Evolutionary conservation across 2,888 invertebrate genomes (phyloP).

Genomic region (Biston betularia): DNA sequence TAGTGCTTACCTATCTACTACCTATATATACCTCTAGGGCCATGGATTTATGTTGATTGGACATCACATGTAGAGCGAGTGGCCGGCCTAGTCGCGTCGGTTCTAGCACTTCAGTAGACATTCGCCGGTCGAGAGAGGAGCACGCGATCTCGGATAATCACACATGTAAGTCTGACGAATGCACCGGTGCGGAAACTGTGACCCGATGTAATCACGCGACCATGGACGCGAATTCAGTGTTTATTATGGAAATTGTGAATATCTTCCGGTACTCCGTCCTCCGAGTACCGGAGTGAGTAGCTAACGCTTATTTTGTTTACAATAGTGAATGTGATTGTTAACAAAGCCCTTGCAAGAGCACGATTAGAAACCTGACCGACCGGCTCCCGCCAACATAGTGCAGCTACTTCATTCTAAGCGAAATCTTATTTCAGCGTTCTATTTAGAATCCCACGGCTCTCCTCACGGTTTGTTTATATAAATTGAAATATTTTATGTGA

Average conservation of each 20-base stretch:
- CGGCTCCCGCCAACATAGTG: conserved; percentile 12
- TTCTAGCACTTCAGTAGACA: conserved; percentile 55
- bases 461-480: background rate
- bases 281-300: background rate
- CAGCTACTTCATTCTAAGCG: conserved; percentile 15
- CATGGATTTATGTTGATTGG: conserved; percentile 10
- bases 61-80: conserved; percentile 36
- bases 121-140: conserved; percentile 51
- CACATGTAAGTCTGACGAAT: conserved; percentile 58
- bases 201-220: conserved; percentile 39
- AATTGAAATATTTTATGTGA: background rate
- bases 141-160: conserved; percentile 48
- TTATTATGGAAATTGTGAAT: conserved; percentile 29
- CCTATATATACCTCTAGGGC: conserved; percentile 6
- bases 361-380: conserved; percentile 25
- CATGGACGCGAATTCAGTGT: conserved; percentile 35
- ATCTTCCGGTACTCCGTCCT: conserved; percentile 7
- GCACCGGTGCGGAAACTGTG: conserved; percentile 48
- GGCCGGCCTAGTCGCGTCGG: conserved; percentile 35
- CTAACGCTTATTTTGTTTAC: conserved; percentile 15
- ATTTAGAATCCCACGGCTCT: background rate
- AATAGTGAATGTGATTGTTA: conserved; percentile 29
- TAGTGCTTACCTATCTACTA: background rate
- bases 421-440: conserved; percentile 3
- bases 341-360: conserved; percentile 16